Conservation (phyloP, 2,797 vertebrate genomes). For the Prionace glauca region DNA sequence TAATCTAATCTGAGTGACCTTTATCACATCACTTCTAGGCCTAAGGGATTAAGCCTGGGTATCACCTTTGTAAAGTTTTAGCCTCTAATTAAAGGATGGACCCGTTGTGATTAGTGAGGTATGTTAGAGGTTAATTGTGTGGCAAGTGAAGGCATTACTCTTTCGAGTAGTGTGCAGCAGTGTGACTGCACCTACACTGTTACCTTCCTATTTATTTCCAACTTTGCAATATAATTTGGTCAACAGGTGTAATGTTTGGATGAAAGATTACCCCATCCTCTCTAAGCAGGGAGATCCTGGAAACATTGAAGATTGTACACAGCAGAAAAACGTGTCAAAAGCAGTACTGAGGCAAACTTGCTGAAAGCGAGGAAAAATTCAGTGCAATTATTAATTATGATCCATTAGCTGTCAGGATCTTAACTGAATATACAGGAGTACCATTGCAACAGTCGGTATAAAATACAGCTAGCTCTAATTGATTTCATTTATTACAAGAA, state of each 20-base stretch:
- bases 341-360: not conserved
- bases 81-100: no score
- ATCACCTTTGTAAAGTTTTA: no score
- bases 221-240: not conserved
- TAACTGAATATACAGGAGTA: not conserved
- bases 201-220: not conserved
- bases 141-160: no score
- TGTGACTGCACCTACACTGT: not conserved
- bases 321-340: not conserved
- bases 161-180: no score
- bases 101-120: no score
- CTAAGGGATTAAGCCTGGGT: no score
- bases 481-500: constrained; percentile 13
- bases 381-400: constrained; percentile 21
- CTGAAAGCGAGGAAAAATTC: not conserved
- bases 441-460: not conserved
- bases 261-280: not conserved
- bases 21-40: no score
- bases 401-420: not conserved
- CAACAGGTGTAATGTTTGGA: not conserved
- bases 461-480: constrained; percentile 10
- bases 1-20: no score
- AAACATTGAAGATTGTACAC: not conserved
- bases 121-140: no score
- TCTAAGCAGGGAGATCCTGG: not conserved